A percentile compares a stretch with the other conserved stretches of the same genome.
Conservation (phyloP, 2,888 invertebrate genomes). For the Phlogophora meticulosa region DNA sequence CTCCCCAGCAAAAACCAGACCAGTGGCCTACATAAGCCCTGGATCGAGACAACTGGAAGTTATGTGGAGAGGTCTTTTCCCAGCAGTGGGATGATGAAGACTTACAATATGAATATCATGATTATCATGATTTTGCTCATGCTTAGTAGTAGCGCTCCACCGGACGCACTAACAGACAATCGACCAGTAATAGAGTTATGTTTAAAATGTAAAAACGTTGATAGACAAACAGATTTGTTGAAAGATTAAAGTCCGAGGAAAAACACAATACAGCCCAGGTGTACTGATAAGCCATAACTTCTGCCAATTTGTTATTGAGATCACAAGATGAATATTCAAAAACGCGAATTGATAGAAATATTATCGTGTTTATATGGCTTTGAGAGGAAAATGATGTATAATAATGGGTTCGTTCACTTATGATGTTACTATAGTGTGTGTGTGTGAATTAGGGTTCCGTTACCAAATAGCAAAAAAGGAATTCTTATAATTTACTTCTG, state of each 20-base stretch:
- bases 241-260: slow-evolving; percentile 3
- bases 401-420: slow-evolving; percentile 8
- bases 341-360: slow-evolving; percentile 22
- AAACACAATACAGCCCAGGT: slow-evolving; percentile 3
- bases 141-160: too few relatives aligned
- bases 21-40: too few relatives aligned
- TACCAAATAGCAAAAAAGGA: too few relatives aligned
- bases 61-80: too few relatives aligned
- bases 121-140: too few relatives aligned
- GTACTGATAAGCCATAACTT: slow-evolving; percentile 12
- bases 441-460: neutral
- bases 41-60: too few relatives aligned
- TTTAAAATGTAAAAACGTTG: slow-evolving; percentile 15
- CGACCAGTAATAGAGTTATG: neutral
- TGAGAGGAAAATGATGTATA: slow-evolving; percentile 1
- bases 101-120: too few relatives aligned
- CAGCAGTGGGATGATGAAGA: too few relatives aligned
- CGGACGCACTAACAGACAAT: too few relatives aligned
- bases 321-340: neutral
- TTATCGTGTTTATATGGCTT: slow-evolving; percentile 1
- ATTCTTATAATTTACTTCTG: too few relatives aligned
- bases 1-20: too few relatives aligned
- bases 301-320: slow-evolving; percentile 12
- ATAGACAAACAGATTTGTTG: slow-evolving; percentile 10
- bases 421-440: neutral